These are phyloP conservation scores for Brevipalpus yothersi DNA, from an alignment of 1,140 invertebrate genomes.

Conservation along the genomic window DNA sequence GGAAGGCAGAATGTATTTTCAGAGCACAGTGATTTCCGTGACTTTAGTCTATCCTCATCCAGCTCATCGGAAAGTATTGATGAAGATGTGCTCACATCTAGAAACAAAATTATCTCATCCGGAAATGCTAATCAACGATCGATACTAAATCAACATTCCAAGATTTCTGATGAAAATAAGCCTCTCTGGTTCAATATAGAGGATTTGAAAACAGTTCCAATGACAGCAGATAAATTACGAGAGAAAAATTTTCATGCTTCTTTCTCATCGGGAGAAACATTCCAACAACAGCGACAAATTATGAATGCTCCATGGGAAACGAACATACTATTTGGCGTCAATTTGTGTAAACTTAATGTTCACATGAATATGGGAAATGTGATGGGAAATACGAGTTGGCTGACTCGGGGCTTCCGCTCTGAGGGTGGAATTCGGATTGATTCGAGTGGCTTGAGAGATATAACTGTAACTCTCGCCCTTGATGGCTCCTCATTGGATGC, in stretches of 20 bases:
- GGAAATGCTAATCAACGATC: neutral
- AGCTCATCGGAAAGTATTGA: neutral
- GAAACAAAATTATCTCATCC: neutral
- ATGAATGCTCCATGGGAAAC: slow-evolving; percentile 48
- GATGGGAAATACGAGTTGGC: slow-evolving; percentile 89
- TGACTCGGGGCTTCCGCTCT: slow-evolving; percentile 64
- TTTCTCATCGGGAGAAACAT: neutral
- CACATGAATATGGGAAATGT: slow-evolving; percentile 99
- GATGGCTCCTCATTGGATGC: slow-evolving; percentile 75
- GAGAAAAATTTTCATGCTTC: neutral
- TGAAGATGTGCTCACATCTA: neutral
- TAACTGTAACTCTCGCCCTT: slow-evolving; percentile 62
- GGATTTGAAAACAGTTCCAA: neutral
- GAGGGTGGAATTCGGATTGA: slow-evolving; percentile 76
- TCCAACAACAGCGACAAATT: neutral
- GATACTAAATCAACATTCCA: neutral
- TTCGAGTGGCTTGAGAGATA: slow-evolving; percentile 75
- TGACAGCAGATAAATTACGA: no score
- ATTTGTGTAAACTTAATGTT: slow-evolving; percentile 77
- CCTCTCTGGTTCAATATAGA: neutral
- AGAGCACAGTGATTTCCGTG: slow-evolving; percentile 20
- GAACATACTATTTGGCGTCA: slow-evolving; percentile 76
- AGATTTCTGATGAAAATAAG: neutral
- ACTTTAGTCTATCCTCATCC: neutral
- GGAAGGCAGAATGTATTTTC: slow-evolving; percentile 21